Evolutionary conservation across 2,888 invertebrate species (phyloP).

Genomic region (Cephus runcator): DNA sequence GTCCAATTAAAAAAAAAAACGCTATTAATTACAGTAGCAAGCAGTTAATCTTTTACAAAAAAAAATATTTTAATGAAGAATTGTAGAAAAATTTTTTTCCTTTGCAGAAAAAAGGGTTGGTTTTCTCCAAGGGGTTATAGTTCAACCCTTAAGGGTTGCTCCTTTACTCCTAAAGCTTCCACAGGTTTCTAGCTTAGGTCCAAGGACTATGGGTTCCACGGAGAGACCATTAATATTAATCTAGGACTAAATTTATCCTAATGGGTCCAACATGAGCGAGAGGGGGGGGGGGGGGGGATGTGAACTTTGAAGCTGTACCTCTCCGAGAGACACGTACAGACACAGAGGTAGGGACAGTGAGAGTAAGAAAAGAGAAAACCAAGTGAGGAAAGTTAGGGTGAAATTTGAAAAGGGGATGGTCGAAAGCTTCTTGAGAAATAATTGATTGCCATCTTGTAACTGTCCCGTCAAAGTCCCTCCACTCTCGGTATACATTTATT

Average conservation of each 20-base stretch:
- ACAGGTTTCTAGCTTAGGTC: background rate
- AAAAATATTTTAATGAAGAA: background rate
- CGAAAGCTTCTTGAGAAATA: background rate
- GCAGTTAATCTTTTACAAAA: background rate
- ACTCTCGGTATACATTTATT: background rate
- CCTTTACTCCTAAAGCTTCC: background rate
- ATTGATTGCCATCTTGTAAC: background rate
- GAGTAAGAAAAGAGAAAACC: background rate
- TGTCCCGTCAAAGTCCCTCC: background rate
- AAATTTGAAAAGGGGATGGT: background rate
- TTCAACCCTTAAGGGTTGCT: background rate
- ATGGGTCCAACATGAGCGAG: background rate
- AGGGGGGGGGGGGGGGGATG: background rate
- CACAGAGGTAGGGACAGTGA: background rate
- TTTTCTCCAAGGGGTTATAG: too few relatives aligned
- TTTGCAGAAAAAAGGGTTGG: too few relatives aligned
- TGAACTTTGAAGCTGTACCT: background rate
- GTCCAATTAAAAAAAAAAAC: background rate
- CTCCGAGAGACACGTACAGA: background rate
- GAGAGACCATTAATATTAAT: constrained; percentile 6
- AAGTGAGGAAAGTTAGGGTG: background rate
- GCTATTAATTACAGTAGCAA: background rate
- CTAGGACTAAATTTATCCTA: background rate
- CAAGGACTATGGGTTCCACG: background rate
- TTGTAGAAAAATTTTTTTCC: background rate